Evolutionary conservation across 1,140 invertebrate species (phyloP), one percentile per base, ranked within the genome.

Genomic region (Ectropis grisescens): DNA sequence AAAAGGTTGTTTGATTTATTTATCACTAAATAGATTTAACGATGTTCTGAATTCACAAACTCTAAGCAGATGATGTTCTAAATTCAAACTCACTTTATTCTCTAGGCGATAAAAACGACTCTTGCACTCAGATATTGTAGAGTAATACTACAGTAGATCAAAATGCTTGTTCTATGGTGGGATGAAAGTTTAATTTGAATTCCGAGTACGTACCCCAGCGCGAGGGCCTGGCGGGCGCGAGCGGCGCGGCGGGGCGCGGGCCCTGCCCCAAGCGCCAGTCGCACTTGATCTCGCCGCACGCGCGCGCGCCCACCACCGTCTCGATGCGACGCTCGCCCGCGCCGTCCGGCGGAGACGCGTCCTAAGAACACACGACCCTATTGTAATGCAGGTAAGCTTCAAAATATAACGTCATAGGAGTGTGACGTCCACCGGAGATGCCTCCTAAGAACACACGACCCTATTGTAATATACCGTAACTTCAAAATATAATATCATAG

Each of bases 271-370:
- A 53, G 9, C 75, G 56, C 75, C 75, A 81, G 59, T 82, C 76
- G 52, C 74, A 79, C 47, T 75, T 79, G 56, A 82, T 82, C 52
- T 82, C 76, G 0, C 76, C 76, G 30, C 56, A 51, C 2, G 34
- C 28, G 19, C 61, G 52, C 37, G 37, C 47, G 3, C 61, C 50
- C 33, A 74, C 72, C 51, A 78, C 56, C 4, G 72, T 78, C 56
- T 78, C 72, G 4, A 76, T 76, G 9, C 54, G 66, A 13, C 45
- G 60, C 26, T 32, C 16, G 2, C 16, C 11, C 29, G 4, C 4
- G 4, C 31, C 44, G 9, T 15, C 12, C 10, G 19, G 37, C 2
- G 28, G 24, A n/a, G 24, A 10, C 24, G 10, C 24, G 4, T 2
- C 4, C 24, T 26, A n/a, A 2, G 24, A n/a, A 19, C 19, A 22